Percentiles rank a stretch among this genome's conserved stretches.
These are phyloP conservation scores for Leucozona laternaria DNA, from an alignment of 2,888 invertebrate species.

Conservation along the genomic window DNA sequence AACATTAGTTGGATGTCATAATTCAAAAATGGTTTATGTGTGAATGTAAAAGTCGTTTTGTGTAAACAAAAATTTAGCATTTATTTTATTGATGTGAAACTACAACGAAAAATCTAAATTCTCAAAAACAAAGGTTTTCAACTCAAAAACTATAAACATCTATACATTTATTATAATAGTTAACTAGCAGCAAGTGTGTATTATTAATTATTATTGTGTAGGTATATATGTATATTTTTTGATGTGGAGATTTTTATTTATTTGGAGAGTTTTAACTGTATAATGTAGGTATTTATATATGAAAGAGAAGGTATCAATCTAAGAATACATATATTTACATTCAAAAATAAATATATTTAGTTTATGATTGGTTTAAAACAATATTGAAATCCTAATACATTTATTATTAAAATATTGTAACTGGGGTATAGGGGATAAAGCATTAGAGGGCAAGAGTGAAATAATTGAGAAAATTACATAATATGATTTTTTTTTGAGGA, in stretches of 20 bases:
- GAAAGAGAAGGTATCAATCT: slow-evolving; percentile 24
- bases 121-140: slow-evolving; percentile 26
- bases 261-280: slow-evolving; percentile 40
- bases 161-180: slow-evolving; percentile 57
- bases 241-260: slow-evolving; percentile 39
- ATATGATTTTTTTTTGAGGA: neutral
- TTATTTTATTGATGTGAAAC: slow-evolving; percentile 60
- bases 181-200: slow-evolving; percentile 63
- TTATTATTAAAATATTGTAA: neutral
- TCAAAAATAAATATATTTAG: neutral
- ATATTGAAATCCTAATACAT: neutral
- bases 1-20: slow-evolving; percentile 45
- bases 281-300: slow-evolving; percentile 11
- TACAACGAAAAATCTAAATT: slow-evolving; percentile 61
- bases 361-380: neutral
- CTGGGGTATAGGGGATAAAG: no score
- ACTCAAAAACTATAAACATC: slow-evolving; percentile 66
- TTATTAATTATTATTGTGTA: slow-evolving; percentile 26
- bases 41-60: slow-evolving; percentile 67
- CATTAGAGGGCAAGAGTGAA: neutral
- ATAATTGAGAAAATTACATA: neutral
- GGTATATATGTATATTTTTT: slow-evolving; percentile 2
- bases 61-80: slow-evolving; percentile 57
- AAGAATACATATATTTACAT: slow-evolving; percentile 20
- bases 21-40: slow-evolving; percentile 24